Conservation (phyloP, 1,140 invertebrate genomes). For the Atta colombica region DNA sequence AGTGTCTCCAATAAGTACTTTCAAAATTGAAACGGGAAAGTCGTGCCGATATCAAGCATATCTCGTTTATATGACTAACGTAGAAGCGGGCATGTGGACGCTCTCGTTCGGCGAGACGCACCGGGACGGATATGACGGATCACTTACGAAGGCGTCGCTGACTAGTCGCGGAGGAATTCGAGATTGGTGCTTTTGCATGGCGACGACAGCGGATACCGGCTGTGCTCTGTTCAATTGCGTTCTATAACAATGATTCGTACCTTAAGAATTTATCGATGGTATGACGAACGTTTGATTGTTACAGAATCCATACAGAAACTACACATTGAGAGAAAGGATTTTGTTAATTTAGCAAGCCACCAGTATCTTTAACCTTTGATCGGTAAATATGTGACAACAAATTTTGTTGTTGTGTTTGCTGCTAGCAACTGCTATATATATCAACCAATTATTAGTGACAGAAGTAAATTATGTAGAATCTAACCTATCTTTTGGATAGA, state of each 20-base stretch:
- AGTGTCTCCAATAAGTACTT: constrained; percentile 53
- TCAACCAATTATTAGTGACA: too few species aligned
- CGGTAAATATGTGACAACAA: too few species aligned
- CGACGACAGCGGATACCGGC: constrained; percentile 21
- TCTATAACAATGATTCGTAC: constrained; percentile 12
- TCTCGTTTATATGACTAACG: background rate
- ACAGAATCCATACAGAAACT: background rate
- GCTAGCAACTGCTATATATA: too few species aligned
- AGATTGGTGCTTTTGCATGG: constrained; percentile 30
- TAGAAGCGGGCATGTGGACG: background rate
- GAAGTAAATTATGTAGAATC: too few species aligned
- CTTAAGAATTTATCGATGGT: constrained; percentile 4
- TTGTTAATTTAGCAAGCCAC: too few species aligned
- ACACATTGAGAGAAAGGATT: too few species aligned
- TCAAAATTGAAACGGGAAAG: constrained; percentile 52
- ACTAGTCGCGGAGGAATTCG: constrained; percentile 42
- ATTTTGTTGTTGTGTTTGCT: too few species aligned
- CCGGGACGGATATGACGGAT: constrained; percentile 54
- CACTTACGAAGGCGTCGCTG: constrained; percentile 55
- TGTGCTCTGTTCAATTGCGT: background rate
- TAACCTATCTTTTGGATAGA: too few species aligned
- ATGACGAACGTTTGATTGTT: background rate
- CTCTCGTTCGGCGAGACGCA: constrained; percentile 10
- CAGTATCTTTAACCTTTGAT: too few species aligned
- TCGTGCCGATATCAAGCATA: constrained; percentile 6